A percentile compares a stretch with the other conserved stretches of the same genome.
Conservation (phyloP, 92 coral and sea anemone species). For the Nematostella vectensis region DNA sequence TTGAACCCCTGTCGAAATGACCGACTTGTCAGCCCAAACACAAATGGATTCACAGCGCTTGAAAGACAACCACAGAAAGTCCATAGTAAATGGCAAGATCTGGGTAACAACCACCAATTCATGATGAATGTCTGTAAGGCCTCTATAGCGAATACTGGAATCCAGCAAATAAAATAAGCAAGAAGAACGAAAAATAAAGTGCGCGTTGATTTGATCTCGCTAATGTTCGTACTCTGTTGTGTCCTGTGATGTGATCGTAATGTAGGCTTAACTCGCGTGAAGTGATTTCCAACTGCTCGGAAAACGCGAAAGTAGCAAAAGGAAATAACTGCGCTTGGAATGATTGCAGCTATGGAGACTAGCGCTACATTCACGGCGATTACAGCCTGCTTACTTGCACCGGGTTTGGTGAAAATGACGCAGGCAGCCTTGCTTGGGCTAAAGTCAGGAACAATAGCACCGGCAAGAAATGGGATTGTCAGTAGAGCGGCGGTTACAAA, state of each 20-base stretch:
- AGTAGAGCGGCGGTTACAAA: constrained; percentile 25
- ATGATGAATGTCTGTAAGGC: constrained; percentile 30
- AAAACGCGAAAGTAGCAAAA: constrained; percentile 41
- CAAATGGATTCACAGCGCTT: constrained; percentile 48
- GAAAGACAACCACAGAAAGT: constrained; percentile 47
- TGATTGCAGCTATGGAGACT: constrained; percentile 27
- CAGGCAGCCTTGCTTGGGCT: constrained; percentile 63
- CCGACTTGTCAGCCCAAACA: constrained; percentile 34
- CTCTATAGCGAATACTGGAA: constrained; percentile 50
- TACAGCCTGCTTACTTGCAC: constrained; percentile 18
- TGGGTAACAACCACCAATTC: constrained; percentile 50
- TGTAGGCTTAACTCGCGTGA: constrained; percentile 34
- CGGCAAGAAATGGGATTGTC: constrained; percentile 19
- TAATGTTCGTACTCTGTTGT: not conserved
- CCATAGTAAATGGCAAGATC: constrained; percentile 46
- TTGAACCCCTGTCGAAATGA: constrained; percentile 26
- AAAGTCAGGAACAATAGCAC: constrained; percentile 22
- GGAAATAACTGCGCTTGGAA: constrained; percentile 28
- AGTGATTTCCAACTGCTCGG: constrained; percentile 40
- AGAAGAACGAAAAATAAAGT: constrained; percentile 42
- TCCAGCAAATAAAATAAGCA: constrained; percentile 51
- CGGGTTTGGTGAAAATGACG: constrained; percentile 32
- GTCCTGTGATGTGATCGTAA: not conserved
- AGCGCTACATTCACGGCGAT: constrained; percentile 28
- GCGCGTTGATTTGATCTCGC: constrained; percentile 38